Percentiles rank a stretch among this genome's conserved stretches.
phyloP scores from a whole-genome alignment of 2,888 invertebrate species.

The Rhodophaea formosa region DNA sequence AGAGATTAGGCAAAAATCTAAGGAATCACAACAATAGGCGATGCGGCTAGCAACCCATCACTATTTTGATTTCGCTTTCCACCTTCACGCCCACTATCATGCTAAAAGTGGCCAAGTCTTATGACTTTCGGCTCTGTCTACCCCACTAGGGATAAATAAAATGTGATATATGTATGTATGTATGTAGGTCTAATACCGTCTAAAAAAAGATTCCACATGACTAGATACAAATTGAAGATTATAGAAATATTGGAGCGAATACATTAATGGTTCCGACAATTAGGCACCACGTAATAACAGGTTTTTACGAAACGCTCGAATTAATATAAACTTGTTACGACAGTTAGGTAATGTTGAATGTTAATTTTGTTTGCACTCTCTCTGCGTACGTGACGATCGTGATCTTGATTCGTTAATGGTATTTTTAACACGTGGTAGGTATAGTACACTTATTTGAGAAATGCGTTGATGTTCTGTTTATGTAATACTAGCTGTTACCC shows the following conservation, averaged over 20 bases:
- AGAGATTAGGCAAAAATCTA: too few species aligned
- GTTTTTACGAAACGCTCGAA: conserved; percentile 28
- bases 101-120: too few species aligned
- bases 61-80: too few species aligned
- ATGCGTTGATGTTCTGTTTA: too few species aligned
- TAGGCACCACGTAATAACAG: conserved; percentile 6
- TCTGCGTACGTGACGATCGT: not conserved
- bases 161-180: too few species aligned
- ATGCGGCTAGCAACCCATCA: too few species aligned
- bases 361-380: conserved; percentile 22
- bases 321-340: conserved; percentile 10
- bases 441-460: too few species aligned
- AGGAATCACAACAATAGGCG: too few species aligned
- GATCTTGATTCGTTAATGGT: not conserved
- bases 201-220: not conserved
- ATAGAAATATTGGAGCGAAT: not conserved
- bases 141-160: too few species aligned
- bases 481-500: too few species aligned
- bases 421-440: not conserved
- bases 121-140: too few species aligned
- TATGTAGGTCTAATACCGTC: not conserved
- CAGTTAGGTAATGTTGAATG: not conserved
- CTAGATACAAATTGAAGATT: not conserved
- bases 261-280: conserved; percentile 9
- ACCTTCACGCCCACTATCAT: too few species aligned